phyloP scores from a whole-genome alignment of 2,113 vertebrate genomes.

The Chloebia gouldiae region DNA sequence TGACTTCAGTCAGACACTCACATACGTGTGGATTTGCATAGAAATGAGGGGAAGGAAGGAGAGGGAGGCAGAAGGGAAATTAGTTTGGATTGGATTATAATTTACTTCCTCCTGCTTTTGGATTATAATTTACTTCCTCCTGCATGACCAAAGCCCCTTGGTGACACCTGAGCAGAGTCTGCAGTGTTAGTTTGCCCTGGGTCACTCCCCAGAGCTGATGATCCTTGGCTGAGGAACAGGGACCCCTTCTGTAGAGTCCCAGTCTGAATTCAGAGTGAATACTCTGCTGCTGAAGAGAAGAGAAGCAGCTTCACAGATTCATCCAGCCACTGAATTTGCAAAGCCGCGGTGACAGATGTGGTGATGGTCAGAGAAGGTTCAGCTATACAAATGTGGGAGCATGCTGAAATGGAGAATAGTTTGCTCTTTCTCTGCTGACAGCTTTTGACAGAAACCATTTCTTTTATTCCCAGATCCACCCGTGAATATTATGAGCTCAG shows the following conservation, averaged over 20 bases:
- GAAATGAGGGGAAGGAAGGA: neutral
- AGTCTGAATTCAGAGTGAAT: neutral
- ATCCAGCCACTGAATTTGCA: neutral
- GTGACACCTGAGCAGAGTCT: neutral
- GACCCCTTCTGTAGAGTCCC: neutral
- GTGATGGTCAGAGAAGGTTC: neutral
- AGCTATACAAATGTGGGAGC: neutral
- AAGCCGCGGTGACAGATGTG: neutral
- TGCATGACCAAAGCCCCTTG: neutral
- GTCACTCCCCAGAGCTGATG: neutral
- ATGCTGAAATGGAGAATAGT: neutral
- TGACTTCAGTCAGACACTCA: neutral
- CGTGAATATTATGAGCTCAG: constrained; percentile 50
- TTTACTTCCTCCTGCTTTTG: neutral
- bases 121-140: neutral
- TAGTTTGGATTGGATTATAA: neutral
- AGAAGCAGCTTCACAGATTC: neutral
- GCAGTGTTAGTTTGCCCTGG: neutral
- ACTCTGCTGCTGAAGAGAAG: neutral
- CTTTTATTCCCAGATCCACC: constrained; percentile 29
- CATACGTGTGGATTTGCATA: accelerated
- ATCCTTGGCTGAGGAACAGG: neutral
- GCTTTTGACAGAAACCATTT: constrained; percentile 43
- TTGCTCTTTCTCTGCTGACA: constrained; percentile 17
- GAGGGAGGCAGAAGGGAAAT: neutral